Evolutionary conservation across 1,140 invertebrate genomes (phyloP).

Genomic region (Adoxophyes honmai): DNA sequence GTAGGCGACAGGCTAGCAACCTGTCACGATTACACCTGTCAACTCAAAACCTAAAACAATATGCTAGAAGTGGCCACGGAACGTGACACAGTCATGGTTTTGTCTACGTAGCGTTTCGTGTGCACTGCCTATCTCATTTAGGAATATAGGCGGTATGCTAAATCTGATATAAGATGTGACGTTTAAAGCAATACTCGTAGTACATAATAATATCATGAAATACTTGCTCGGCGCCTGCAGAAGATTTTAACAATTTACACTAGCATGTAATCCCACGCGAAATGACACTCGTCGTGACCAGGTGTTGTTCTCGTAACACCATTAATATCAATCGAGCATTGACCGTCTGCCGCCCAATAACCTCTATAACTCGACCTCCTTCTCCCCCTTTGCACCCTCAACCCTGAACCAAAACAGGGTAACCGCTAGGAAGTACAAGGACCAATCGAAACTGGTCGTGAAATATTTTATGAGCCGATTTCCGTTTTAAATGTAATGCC

Average conservation of each 20-base stretch:
- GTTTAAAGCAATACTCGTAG: no score
- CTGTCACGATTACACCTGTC: no score
- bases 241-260: background rate
- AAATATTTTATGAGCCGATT: slow-evolving; percentile 68
- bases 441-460: slow-evolving; percentile 34
- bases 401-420: slow-evolving; percentile 21
- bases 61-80: no score
- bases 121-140: no score
- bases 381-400: slow-evolving; percentile 25
- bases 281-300: slow-evolving; percentile 48
- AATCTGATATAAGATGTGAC: no score
- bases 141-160: no score
- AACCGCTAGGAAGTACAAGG: slow-evolving; percentile 22
- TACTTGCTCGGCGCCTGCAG: no score
- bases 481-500: slow-evolving; percentile 60
- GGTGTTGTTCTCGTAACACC: slow-evolving; percentile 61
- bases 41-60: no score
- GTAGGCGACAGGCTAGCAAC: no score
- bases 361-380: slow-evolving; percentile 39
- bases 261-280: slow-evolving; percentile 45
- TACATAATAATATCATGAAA: no score
- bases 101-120: no score
- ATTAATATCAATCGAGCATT: slow-evolving; percentile 72
- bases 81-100: no score
- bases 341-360: slow-evolving; percentile 45